Conservation (phyloP, 2,797 vertebrate genomes). For the Lerista edwardsae region DNA sequence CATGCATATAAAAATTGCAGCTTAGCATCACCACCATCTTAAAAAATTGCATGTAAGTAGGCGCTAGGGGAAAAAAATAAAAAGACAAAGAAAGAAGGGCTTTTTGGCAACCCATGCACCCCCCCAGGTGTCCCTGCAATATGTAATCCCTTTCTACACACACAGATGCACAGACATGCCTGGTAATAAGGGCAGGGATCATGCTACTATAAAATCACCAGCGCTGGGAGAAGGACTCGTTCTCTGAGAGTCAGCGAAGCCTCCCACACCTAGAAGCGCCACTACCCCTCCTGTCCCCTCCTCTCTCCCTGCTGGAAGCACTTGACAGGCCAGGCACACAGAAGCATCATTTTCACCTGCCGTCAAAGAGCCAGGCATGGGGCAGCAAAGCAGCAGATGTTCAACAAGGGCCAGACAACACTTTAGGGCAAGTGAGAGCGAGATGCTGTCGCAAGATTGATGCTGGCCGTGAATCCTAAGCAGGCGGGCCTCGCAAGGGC, state of each 20-base stretch:
- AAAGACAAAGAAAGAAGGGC: too few species aligned
- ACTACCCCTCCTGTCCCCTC: neutral
- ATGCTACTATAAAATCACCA: neutral
- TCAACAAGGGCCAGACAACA: slow-evolving; percentile 20
- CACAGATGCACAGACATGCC: neutral
- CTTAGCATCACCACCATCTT: too few species aligned
- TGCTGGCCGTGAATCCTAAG: neutral
- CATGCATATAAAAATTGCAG: neutral
- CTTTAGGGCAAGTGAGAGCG: neutral
- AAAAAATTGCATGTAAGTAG: too few species aligned
- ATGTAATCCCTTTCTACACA: neutral
- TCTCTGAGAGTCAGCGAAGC: neutral
- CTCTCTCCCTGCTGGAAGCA: neutral
- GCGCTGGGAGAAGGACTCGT: neutral
- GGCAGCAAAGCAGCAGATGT: slow-evolving; percentile 18
- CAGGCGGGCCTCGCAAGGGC: neutral
- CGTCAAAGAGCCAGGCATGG: neutral
- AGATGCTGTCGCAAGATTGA: slow-evolving; percentile 7
- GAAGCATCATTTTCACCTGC: slow-evolving; percentile 19
- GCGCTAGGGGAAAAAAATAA: too few species aligned
- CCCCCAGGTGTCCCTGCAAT: neutral
- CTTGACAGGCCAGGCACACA: neutral
- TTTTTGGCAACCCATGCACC: neutral
- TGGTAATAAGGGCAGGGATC: neutral
- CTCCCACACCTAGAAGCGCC: neutral